phyloP scores from a whole-genome alignment of 1,140 invertebrate species.

The Hydropsyche tenuis region DNA sequence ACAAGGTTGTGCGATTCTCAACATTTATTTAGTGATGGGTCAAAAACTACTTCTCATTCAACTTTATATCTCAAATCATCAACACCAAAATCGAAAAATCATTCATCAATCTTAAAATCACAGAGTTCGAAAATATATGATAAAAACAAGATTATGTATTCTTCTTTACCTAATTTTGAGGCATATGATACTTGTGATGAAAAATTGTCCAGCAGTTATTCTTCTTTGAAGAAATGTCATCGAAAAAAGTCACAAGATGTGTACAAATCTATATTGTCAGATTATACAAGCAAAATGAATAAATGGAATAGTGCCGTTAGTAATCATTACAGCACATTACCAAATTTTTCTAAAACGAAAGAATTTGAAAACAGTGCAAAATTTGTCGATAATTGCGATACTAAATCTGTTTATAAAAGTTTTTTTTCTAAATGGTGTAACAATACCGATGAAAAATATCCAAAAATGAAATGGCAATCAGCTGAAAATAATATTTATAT shows the following conservation, averaged over 20 bases:
- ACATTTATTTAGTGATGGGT: not conserved
- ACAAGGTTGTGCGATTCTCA: constrained; percentile 5
- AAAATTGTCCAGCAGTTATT: not conserved
- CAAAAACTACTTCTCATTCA: not conserved
- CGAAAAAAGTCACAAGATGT: constrained; percentile 52
- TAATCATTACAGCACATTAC: constrained; percentile 56
- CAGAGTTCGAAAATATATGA: not conserved
- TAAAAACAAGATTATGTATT: constrained; percentile 38
- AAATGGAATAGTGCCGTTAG: constrained; percentile 60
- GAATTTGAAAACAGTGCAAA: constrained; percentile 52
- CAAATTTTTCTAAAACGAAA: constrained; percentile 34
- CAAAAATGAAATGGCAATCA: constrained; percentile 11
- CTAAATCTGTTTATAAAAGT: constrained; percentile 53
- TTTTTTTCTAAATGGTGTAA: not conserved
- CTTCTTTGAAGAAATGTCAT: not conserved
- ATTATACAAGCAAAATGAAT: constrained; percentile 62
- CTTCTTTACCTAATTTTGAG: constrained; percentile 43
- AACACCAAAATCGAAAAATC: constrained; percentile 3
- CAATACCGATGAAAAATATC: not conserved
- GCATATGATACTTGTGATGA: not conserved
- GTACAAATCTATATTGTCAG: constrained; percentile 54
- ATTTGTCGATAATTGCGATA: constrained; percentile 56
- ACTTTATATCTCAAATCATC: not conserved
- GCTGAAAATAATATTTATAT: constrained; percentile 28
- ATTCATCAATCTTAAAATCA: not conserved